Evolutionary conservation across 2,113 vertebrate genomes (phyloP).

Genomic region (Scomber japonicus): DNA sequence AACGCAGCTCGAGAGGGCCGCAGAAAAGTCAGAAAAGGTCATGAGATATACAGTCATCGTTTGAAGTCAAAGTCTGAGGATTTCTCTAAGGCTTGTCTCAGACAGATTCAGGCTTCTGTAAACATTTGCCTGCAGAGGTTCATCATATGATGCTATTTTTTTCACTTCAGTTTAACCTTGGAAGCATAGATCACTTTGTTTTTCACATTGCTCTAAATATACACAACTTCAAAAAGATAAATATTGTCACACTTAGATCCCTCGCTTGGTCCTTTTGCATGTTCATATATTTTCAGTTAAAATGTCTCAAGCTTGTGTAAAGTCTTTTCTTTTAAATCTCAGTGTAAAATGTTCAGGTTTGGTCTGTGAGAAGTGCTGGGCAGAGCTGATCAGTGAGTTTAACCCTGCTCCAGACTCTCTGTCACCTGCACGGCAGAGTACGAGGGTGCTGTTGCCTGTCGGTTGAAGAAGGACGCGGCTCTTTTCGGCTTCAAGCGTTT

Average conservation of each 20-base stretch:
- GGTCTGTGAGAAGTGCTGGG: constrained; percentile 69
- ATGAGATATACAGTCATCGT: constrained; percentile 2
- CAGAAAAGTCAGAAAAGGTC: constrained; percentile 32
- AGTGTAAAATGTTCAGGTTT: constrained; percentile 78
- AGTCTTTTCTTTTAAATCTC: constrained; percentile 61
- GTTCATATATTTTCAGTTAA: constrained; percentile 62
- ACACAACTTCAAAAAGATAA: constrained; percentile 70
- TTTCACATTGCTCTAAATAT: constrained; percentile 69
- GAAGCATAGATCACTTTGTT: constrained; percentile 38
- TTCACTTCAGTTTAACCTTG: constrained; percentile 47
- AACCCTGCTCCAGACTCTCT: constrained; percentile 88
- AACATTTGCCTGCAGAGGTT: constrained; percentile 9
- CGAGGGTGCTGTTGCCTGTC: constrained; percentile 82
- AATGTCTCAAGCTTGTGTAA: constrained; percentile 38
- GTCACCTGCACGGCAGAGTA: constrained; percentile 89
- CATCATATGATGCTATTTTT: constrained; percentile 2
- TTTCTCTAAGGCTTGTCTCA: constrained; percentile 44
- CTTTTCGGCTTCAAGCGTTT: constrained; percentile 92
- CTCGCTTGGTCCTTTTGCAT: constrained; percentile 80
- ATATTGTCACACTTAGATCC: constrained; percentile 64
- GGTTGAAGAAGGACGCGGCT: constrained; percentile 91
- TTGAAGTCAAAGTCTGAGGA: constrained; percentile 1
- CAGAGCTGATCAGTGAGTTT: constrained; percentile 54
- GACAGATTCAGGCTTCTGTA: background rate
- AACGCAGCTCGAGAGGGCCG: constrained; percentile 29